phyloP scores from a whole-genome alignment of 2,113 vertebrate genomes.

The Cercopithecus mona region DNA sequence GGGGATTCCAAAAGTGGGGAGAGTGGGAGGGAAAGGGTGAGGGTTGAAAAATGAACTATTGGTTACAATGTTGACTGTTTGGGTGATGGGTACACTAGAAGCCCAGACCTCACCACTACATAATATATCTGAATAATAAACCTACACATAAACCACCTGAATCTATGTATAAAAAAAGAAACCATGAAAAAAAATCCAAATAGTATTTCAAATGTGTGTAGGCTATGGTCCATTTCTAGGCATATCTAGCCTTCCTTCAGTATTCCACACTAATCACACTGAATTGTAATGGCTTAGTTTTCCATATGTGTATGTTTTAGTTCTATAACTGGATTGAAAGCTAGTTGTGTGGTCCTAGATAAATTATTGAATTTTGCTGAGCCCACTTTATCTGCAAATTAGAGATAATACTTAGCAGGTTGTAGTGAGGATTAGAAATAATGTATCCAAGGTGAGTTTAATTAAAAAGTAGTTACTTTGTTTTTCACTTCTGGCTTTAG shows the following conservation, averaged over 20 bases:
- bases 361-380: constrained; percentile 25
- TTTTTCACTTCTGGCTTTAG: neutral
- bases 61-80: neutral
- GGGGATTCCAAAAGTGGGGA: neutral
- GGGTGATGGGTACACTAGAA: neutral
- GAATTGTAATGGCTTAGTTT: neutral
- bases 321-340: constrained; percentile 6
- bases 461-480: neutral
- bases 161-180: neutral
- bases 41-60: neutral
- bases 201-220: neutral
- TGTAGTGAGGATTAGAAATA: constrained; percentile 28
- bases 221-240: neutral
- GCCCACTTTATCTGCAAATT: neutral
- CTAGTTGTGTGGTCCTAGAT: neutral
- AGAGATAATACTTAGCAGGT: neutral
- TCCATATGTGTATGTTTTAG: neutral
- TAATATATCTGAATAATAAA: neutral
- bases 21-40: neutral
- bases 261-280: neutral
- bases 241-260: neutral
- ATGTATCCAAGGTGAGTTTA: neutral
- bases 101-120: neutral
- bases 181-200: neutral
- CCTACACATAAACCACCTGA: neutral